Evolutionary conservation across 1,140 invertebrate genomes (phyloP), one percentile per base, ranked within the genome.

Genomic region (Zaprionus africanus): DNA sequence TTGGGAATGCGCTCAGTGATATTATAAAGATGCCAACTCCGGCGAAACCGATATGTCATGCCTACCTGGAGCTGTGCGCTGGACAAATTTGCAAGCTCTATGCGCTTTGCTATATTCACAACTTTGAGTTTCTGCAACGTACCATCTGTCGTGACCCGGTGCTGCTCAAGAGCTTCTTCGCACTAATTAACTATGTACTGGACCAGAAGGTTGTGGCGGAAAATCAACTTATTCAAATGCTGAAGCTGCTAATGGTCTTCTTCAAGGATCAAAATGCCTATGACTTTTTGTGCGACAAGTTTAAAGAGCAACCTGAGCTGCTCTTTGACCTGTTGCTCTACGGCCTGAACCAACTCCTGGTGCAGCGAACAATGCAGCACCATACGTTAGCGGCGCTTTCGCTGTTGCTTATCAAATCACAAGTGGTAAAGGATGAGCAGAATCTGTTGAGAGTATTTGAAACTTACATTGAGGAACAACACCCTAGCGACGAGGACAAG

Each of bases 91-190:
- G 79, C 24, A 69, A 77, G 11, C 66, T 92, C 1, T 92, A 90
- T 57, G 46, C 69, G 0, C 7, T 90, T 12, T 91, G 78, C 56
- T 79, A 90, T 43, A 11, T 12, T 0, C 9, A 68, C 17, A 79
- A 83, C 36, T 90, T 90, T 19, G 31, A 59, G n/a, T 86, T 76
- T 19, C 41, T 92, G 4, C 78, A 92, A 64, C 63, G 76, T n/a
- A 81, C 53, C 17, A 73, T 92, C n/a, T 92, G 91, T 31, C 82
- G 90, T 0, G 91, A 92, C 62, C 60, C 61, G 3, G 70, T 69
- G 2, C 65, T 88, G 7, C 22, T 92, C 6, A 38, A 63, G 1
- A 59, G 46, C 15, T 86, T 71, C 4, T 6, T 78, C 1, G 4
- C 49, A 7, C 38, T 91, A 43, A 56, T 67, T 1, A 54, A 64